Evolutionary conservation across 2,113 vertebrate species (phyloP), one percentile per base, ranked within the genome.

Genomic region (Nannospalax galili): DNA sequence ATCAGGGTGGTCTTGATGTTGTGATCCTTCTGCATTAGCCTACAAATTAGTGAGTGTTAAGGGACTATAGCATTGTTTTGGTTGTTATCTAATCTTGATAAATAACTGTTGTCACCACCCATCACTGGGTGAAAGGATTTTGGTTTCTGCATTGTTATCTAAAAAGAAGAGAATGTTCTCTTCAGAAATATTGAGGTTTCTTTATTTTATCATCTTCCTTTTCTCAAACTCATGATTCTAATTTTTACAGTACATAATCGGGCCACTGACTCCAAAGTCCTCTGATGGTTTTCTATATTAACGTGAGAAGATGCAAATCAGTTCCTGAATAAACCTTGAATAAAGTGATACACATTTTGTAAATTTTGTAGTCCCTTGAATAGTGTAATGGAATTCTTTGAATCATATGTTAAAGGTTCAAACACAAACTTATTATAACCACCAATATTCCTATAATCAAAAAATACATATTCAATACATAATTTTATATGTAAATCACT

Each of bases 371-470:
- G 12, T 81, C 0, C 7, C 1, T 9, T 78, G 11, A 42, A 5
- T 48, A 89, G 72, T 87, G 7, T 40, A 79, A 56, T 79, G 45
- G 3, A 74, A 87, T 92, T 67, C 24, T 81, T 72, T 72, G 58
- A 88, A 48, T 84, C 5, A 62, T 24, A 64, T 15, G n/a, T 88
- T 92, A 72, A 32, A 2, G 5, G 69, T 64, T 84, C 37, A 93
- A 75, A 88, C 91, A 67, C 28, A 92, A 81, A 62, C 9, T 60
- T 81, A 5, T 92, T 95, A 67, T 60, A 40, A 88, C 26, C 93
- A 87, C 37, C 70, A 90, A 69, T 77, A 92, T 75, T 52, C 62
- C 62, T 79, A 65, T 0, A 87, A 40, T 75, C 37, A 92, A 92
- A 87, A 19, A 84, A 93, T 80, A n/a, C 30, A 84, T 89, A 84